Conservation (phyloP, 2,888 invertebrate species). For the Amaurobius ferox region DNA sequence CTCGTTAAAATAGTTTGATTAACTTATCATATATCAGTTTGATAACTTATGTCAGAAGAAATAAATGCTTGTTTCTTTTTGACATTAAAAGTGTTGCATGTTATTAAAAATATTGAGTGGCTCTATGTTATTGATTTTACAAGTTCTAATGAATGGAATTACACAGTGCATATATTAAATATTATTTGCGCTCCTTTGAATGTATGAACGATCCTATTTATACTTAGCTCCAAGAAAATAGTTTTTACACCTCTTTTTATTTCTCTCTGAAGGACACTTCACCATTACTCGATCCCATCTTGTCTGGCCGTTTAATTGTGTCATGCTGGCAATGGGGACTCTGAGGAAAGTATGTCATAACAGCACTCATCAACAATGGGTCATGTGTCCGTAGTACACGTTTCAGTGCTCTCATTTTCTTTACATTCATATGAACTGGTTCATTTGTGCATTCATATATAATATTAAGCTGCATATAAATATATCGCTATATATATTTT, state of each 20-base stretch:
- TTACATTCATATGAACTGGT: not conserved
- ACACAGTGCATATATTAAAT: not conserved
- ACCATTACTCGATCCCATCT: slow-evolving; percentile 46
- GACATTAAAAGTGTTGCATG: too few relatives aligned
- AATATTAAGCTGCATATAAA: slow-evolving; percentile 18
- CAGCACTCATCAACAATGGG: slow-evolving; percentile 38
- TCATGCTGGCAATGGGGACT: slow-evolving; percentile 44
- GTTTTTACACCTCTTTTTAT: slow-evolving; percentile 66
- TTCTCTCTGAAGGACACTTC: slow-evolving; percentile 66
- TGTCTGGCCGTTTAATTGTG: slow-evolving; percentile 67
- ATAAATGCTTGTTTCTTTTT: too few relatives aligned
- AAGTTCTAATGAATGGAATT: too few relatives aligned
- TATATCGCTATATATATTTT: slow-evolving; percentile 7
- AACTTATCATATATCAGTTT: too few relatives aligned
- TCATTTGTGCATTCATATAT: slow-evolving; percentile 21
- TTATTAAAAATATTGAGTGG: not conserved
- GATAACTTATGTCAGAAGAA: too few relatives aligned
- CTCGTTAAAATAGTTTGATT: too few relatives aligned
- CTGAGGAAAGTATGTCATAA: slow-evolving; percentile 47
- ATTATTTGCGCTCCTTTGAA: not conserved
- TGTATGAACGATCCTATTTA: slow-evolving; percentile 46
- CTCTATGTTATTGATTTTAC: not conserved
- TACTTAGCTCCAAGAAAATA: slow-evolving; percentile 49
- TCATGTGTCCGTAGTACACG: slow-evolving; percentile 32
- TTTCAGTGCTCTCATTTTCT: slow-evolving; percentile 13